Percentiles rank a stretch among this genome's conserved stretches.
phyloP scores from a whole-genome alignment of 1,140 invertebrate genomes.

The Anagrus nilaparvatae region DNA sequence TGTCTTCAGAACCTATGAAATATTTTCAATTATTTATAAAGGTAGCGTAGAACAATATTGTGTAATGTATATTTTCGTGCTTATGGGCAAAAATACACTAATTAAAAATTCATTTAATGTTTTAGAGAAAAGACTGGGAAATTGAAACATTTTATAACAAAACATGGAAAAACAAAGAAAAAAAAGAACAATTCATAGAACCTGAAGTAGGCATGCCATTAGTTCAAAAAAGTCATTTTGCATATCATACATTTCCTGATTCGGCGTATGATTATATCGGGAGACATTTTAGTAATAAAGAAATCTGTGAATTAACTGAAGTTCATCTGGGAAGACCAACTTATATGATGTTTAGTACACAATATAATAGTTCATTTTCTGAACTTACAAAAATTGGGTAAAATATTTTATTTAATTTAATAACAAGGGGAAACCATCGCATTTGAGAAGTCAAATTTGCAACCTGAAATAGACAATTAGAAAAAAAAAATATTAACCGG shows the following conservation, averaged over 20 bases:
- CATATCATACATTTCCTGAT: conserved; percentile 13
- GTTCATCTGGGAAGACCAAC: conserved; percentile 10
- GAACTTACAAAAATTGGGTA: conserved; percentile 18
- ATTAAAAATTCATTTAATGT: conserved; percentile 5
- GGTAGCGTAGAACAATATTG: conserved; percentile 4
- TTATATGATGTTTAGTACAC: conserved; percentile 12
- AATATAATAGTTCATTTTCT: conserved; percentile 15
- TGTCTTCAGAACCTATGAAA: conserved; percentile 7
- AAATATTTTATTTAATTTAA: too few species aligned
- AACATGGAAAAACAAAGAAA: conserved; percentile 9
- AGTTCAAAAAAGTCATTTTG: conserved; percentile 8
- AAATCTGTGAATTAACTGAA: conserved; percentile 14
- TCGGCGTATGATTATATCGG: conserved; percentile 11
- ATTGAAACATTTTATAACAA: conserved; percentile 11
- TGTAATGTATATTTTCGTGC: too few species aligned
- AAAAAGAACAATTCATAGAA: conserved; percentile 4
- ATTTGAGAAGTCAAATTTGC: too few species aligned
- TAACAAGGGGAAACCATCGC: too few species aligned
- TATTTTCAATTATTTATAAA: conserved; percentile 8
- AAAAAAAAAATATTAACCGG: too few species aligned
- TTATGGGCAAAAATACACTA: conserved; percentile 14
- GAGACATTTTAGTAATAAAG: conserved; percentile 9
- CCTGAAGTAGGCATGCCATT: conserved; percentile 7
- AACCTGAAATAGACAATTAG: too few species aligned
- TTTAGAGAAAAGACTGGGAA: conserved; percentile 13